Evolutionary conservation across 2,888 invertebrate species (phyloP), one percentile per base, ranked within the genome.

Genomic region (Bhutanitis thaidina): DNA sequence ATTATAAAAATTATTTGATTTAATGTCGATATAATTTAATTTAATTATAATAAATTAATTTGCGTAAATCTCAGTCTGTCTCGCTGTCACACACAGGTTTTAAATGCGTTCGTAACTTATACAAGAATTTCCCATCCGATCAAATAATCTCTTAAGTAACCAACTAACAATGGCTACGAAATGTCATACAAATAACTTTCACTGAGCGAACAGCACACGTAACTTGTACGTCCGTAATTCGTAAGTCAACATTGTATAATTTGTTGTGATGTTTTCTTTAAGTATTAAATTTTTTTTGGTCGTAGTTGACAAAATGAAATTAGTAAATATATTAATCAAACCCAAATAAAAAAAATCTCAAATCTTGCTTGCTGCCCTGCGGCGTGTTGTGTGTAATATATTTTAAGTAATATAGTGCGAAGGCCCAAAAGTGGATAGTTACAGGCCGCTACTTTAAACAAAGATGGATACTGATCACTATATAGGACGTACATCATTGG

Each of bases 211-310:
- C 60, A 52, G 62, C 60, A 66, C 68, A 67, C 65, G 64, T 69
- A 71, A 72, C 63, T 54, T 56, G 48, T 57, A 59, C 62, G 60
- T 59, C 60, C 60, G 59, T 59, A 59, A 60, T 64, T 64, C 58
- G 60, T 61, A 61, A 67, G 62, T 60, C 58, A 64, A 66, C 55
- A 64, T 74, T 72, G 60, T 67, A 65, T 64, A 72, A 73, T 57
- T 40, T 40, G 39, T 50, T 48, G 25, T 32, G 36, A 35, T 44
- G 34, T 44, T 40, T 38, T 37, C 37, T 48, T 40, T 15, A 14
- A 12, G 20, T 35, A 43, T 43, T 7, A 4, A 27, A 3, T 20
- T 20, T 20, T 20, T 5, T 20, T 2, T 5, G 20, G 5, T 3
- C 5, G 20, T n/a, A n/a, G n/a, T n/a, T n/a, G n/a, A n/a, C n/a